phyloP scores from a whole-genome alignment of 1,140 invertebrate genomes.

The Hypothenemus hampei region DNA sequence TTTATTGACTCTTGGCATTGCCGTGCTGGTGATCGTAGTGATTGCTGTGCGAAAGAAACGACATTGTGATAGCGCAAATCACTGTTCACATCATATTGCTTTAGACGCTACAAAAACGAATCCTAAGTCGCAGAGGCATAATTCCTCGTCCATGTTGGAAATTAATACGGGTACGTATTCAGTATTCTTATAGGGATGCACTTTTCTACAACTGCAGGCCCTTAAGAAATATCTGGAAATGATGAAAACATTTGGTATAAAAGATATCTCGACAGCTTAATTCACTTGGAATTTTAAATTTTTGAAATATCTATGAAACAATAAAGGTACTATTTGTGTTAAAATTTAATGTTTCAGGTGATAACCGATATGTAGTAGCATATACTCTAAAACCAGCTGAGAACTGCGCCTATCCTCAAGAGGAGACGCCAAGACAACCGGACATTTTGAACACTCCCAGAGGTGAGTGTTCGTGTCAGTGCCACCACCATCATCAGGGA shows the following conservation, averaged over 20 bases:
- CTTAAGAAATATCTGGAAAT: too few relatives aligned
- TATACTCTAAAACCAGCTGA: conserved; percentile 52
- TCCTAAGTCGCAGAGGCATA: conserved; percentile 36
- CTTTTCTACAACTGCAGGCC: too few relatives aligned
- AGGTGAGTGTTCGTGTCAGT: conserved; percentile 40
- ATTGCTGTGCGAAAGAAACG: conserved; percentile 49
- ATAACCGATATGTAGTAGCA: conserved; percentile 55
- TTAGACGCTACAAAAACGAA: conserved; percentile 38
- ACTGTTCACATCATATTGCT: conserved; percentile 40
- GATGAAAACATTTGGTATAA: too few relatives aligned
- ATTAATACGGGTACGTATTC: conserved; percentile 46
- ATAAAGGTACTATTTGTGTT: background rate
- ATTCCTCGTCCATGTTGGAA: conserved; percentile 52
- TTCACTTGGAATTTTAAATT: too few relatives aligned
- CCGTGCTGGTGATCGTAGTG: conserved; percentile 57
- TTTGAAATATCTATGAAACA: too few relatives aligned
- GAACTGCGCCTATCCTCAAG: conserved; percentile 30
- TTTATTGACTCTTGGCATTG: conserved; percentile 57
- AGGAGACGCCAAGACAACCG: conserved; percentile 38
- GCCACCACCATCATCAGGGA: conserved; percentile 18
- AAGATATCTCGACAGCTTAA: too few relatives aligned
- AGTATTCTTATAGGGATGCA: too few relatives aligned
- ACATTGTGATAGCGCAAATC: conserved; percentile 38
- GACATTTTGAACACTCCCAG: conserved; percentile 46
- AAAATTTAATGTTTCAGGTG: conserved; percentile 41